phyloP scores from a whole-genome alignment of 2,797 vertebrate genomes.

The Sebastes itinus region DNA sequence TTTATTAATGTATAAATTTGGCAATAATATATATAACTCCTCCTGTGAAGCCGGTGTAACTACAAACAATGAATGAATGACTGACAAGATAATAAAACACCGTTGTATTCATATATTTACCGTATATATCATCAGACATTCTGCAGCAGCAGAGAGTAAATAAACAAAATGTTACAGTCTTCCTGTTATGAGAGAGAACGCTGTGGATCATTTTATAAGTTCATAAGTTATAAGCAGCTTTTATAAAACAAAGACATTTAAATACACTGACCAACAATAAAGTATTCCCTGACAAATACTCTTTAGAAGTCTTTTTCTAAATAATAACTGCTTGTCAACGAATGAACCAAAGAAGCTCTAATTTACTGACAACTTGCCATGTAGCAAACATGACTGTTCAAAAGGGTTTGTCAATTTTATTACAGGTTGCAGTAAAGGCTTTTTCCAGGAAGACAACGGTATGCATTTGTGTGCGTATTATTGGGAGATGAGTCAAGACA shows the following conservation, averaged over 20 bases:
- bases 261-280: background rate
- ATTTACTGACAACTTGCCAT: conserved; percentile 37
- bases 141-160: background rate
- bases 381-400: conserved; percentile 1
- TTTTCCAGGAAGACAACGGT: conserved; percentile 14
- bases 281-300: background rate
- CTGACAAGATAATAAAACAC: background rate
- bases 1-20: background rate
- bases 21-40: background rate
- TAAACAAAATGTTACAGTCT: background rate
- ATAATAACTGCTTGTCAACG: conserved; percentile 29
- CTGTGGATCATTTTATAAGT: background rate
- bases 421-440: conserved; percentile 4
- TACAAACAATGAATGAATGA: background rate
- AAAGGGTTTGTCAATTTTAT: conserved; percentile 29
- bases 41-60: background rate
- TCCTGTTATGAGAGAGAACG: background rate
- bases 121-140: background rate
- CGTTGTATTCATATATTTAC: background rate
- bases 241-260: background rate
- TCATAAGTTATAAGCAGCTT: background rate
- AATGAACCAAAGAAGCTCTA: conserved; percentile 11
- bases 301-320: background rate
- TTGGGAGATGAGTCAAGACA: conserved; percentile 27
- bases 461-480: conserved; percentile 6